phyloP scores from a whole-genome alignment of 2,888 invertebrate species.

The Orthonevra nobilis region DNA sequence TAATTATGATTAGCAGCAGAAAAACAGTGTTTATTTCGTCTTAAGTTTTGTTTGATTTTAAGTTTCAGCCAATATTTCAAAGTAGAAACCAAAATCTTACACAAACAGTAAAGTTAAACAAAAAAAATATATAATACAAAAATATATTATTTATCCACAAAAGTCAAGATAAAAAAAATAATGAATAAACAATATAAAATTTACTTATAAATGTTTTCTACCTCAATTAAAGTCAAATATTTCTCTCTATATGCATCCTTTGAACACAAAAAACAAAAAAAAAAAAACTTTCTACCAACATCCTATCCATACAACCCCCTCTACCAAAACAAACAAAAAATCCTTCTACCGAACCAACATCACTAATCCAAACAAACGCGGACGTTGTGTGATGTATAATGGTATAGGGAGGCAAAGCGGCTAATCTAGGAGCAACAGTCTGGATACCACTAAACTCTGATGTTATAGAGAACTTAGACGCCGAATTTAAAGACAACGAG shows the following conservation, averaged over 20 bases:
- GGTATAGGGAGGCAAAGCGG: conserved; percentile 86
- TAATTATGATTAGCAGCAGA: too few species aligned
- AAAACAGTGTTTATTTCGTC: too few species aligned
- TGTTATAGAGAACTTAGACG: conserved; percentile 72
- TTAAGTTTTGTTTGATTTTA: too few species aligned
- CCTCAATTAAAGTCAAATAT: conserved; percentile 64
- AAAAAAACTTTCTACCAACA: conserved; percentile 51
- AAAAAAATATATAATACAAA: too few species aligned
- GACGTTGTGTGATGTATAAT: conserved; percentile 42
- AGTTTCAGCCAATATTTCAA: conserved; percentile 42
- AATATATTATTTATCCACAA: too few species aligned
- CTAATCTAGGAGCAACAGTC: conserved; percentile 88
- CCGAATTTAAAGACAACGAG: conserved; percentile 72
- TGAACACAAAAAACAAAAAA: conserved; percentile 55
- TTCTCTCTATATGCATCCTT: conserved; percentile 66
- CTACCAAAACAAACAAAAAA: conserved; percentile 41
- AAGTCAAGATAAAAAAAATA: too few species aligned
- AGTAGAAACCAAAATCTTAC: conserved; percentile 34
- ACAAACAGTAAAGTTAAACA: too few species aligned
- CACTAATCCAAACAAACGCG: conserved; percentile 58
- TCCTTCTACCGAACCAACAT: conserved; percentile 42
- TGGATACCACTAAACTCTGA: conserved; percentile 85
- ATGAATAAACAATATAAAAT: neutral
- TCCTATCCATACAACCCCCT: conserved; percentile 46
- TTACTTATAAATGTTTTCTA: conserved; percentile 40